These are phyloP conservation scores for Ascaphus truei DNA, from an alignment of 2,113 vertebrate genomes.

Conservation along the genomic window DNA sequence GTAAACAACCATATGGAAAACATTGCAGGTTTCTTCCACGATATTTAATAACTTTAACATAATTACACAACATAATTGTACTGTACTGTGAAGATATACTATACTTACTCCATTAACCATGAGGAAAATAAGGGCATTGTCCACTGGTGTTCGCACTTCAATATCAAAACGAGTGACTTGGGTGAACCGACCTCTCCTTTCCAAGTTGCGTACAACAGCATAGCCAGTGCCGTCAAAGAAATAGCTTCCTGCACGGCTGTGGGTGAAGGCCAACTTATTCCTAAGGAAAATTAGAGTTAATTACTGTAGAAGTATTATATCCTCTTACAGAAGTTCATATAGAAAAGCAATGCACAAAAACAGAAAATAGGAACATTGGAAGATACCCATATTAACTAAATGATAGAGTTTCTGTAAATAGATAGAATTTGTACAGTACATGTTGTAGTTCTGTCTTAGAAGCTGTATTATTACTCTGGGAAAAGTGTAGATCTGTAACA, in stretches of 20 bases:
- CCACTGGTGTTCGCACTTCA: slow-evolving; percentile 83
- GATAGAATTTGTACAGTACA: too few relatives aligned
- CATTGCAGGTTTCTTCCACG: background rate
- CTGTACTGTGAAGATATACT: too few relatives aligned
- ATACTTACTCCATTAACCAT: slow-evolving; percentile 87
- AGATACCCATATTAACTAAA: too few relatives aligned
- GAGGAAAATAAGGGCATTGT: slow-evolving; percentile 79
- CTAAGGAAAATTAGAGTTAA: slow-evolving; percentile 62
- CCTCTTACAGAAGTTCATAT: background rate
- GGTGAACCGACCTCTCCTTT: slow-evolving; percentile 74
- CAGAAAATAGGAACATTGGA: background rate
- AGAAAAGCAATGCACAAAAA: background rate
- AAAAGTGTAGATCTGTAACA: too few relatives aligned
- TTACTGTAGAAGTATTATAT: background rate
- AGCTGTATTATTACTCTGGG: too few relatives aligned
- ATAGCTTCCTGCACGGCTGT: slow-evolving; percentile 87
- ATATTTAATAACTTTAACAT: slow-evolving; percentile 1
- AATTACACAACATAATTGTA: background rate
- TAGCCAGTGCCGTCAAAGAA: slow-evolving; percentile 93
- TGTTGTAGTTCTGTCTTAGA: too few relatives aligned
- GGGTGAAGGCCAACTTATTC: slow-evolving; percentile 92
- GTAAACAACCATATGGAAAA: background rate
- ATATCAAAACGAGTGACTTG: slow-evolving; percentile 93
- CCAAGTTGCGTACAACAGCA: slow-evolving; percentile 83
- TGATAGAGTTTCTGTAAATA: too few relatives aligned